Percentiles rank a stretch among this genome's conserved stretches.
phyloP scores from a whole-genome alignment of 2,113 vertebrate species.

The Seriola aureovittata region DNA sequence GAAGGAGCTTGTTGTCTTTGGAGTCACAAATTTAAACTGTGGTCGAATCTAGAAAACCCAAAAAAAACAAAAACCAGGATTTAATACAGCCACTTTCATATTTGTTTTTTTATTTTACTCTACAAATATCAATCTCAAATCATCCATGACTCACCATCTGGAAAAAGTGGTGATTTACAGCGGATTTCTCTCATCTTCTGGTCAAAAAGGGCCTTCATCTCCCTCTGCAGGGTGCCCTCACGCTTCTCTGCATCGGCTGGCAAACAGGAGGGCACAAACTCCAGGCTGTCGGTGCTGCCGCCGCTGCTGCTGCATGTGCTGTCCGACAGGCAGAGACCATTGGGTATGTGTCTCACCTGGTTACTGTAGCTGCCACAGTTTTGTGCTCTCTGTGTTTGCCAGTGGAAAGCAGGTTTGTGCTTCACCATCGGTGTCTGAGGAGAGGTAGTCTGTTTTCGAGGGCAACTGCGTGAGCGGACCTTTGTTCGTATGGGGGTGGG shows the following conservation, averaged over 20 bases:
- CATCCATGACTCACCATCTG: slow-evolving; percentile 86
- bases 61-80: background rate
- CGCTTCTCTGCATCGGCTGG: slow-evolving; percentile 81
- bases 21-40: slow-evolving; percentile 34
- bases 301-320: slow-evolving; percentile 88
- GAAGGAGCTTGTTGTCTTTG: slow-evolving; percentile 8
- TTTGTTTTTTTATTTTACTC: background rate
- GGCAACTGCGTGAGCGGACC: slow-evolving; percentile 69
- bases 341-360: slow-evolving; percentile 76
- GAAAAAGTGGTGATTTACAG: slow-evolving; percentile 93
- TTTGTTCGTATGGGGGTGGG: slow-evolving; percentile 49
- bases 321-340: slow-evolving; percentile 85
- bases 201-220: slow-evolving; percentile 94
- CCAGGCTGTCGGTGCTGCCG: slow-evolving; percentile 86
- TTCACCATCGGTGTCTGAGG: slow-evolving; percentile 71
- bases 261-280: slow-evolving; percentile 77
- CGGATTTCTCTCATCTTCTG: slow-evolving; percentile 95
- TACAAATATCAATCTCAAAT: background rate
- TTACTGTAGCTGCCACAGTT: slow-evolving; percentile 81
- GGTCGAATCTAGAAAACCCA: slow-evolving; percentile 42
- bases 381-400: slow-evolving; percentile 78
- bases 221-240: slow-evolving; percentile 93
- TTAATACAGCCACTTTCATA: background rate
- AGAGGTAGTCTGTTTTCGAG: slow-evolving; percentile 80
- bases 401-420: slow-evolving; percentile 75